These are phyloP conservation scores for Glaucidium brasilianum DNA, from an alignment of 2,113 vertebrate species.

Conservation along the genomic window DNA sequence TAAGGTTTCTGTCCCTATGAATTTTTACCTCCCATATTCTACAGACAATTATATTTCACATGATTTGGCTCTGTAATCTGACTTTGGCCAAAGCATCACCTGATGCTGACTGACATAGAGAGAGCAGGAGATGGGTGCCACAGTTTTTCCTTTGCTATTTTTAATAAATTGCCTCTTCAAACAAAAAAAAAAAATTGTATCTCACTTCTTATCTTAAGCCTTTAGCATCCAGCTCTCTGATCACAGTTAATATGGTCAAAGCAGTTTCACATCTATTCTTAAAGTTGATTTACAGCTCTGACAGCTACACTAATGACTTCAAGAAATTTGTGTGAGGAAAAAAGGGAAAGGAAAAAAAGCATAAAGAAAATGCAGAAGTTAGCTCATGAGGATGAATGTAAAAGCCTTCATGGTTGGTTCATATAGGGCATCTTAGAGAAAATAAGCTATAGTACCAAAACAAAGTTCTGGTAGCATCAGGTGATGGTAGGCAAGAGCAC, in stretches of 20 bases:
- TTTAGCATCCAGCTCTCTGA: not conserved
- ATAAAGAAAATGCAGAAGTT: not conserved
- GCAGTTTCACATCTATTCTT: not conserved
- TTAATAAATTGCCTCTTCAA: not conserved
- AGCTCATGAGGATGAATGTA: not conserved
- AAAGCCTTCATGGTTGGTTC: not conserved
- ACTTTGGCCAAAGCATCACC: not conserved
- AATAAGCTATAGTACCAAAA: not conserved
- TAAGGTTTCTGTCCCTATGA: not conserved
- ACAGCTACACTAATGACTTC: not conserved
- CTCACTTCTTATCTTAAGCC: not conserved
- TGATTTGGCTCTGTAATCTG: not conserved
- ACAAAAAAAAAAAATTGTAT: not conserved
- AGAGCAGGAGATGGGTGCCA: not conserved
- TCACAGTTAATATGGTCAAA: not conserved
- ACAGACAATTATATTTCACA: not conserved
- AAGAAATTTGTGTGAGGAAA: not conserved
- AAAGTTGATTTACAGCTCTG: not conserved
- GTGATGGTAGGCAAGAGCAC: slow-evolving; percentile 1
- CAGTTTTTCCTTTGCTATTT: not conserved
- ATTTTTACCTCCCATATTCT: not conserved
- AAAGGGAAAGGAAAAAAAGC: not conserved
- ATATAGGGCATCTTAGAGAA: not conserved
- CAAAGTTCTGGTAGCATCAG: not conserved
- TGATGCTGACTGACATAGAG: not conserved